Evolutionary conservation across 92 coral and sea anemone genomes (phyloP).

Genomic region (Desmophyllum pertusum): DNA sequence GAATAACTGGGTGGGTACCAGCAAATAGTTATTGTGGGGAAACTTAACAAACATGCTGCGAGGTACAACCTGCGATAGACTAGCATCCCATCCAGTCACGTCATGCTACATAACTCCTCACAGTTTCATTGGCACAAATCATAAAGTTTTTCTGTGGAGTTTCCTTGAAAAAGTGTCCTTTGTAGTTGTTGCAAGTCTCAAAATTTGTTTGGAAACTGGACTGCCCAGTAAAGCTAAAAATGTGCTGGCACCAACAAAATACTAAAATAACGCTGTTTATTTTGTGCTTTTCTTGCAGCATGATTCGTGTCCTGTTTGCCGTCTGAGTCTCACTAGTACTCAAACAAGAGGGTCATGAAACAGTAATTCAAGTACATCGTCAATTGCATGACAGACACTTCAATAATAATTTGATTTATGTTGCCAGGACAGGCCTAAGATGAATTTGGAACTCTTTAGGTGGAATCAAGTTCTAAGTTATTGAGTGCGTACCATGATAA

Average conservation of each 20-base stretch:
- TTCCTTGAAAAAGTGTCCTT: too few relatives aligned
- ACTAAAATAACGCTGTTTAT: background rate
- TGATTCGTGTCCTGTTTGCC: slow-evolving; percentile 97
- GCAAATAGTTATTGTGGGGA: too few relatives aligned
- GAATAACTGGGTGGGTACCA: too few relatives aligned
- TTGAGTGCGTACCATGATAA: background rate
- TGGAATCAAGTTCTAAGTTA: background rate
- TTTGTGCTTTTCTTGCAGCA: slow-evolving; percentile 67
- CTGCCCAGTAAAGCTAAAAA: background rate
- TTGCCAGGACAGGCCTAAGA: too few relatives aligned
- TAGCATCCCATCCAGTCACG: too few relatives aligned
- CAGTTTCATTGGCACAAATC: too few relatives aligned
- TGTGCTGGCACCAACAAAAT: background rate
- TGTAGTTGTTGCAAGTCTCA: too few relatives aligned
- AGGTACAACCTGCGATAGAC: too few relatives aligned
- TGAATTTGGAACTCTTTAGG: background rate
- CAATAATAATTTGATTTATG: background rate
- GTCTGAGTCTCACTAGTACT: slow-evolving; percentile 76
- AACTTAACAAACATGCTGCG: too few relatives aligned
- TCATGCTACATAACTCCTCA: too few relatives aligned
- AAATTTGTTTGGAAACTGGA: background rate
- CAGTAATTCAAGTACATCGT: background rate
- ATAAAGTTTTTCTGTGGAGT: too few relatives aligned
- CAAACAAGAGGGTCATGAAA: slow-evolving; percentile 65
- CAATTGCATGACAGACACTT: background rate